Evolutionary conservation across 2,113 vertebrate species (phyloP), one percentile per base, ranked within the genome.

Genomic region (Perognathus longimembris): DNA sequence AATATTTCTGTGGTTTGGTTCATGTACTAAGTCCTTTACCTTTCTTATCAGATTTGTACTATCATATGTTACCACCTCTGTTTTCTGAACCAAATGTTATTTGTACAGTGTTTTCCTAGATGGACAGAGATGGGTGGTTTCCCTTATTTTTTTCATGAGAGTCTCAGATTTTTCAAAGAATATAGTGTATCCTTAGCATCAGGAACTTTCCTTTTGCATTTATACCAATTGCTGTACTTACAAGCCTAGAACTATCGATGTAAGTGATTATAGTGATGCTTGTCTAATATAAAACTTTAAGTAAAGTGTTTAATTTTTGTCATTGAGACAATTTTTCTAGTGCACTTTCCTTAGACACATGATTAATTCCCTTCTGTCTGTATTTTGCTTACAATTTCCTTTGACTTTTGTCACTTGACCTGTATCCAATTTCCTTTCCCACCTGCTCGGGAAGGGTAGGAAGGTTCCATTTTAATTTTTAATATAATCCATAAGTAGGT

Each of bases 401-500:
- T 50, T 83, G 18, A 5, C 40, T 32, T 45, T 38, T 6, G 1
- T 88, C 54, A n/a, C 66, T 78, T 85, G 59, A 78, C 66, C 15
- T 85, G 59, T 91, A 81, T 70, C 66, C 88, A 22, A 73, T 69
- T 73, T 54, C 42, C 67, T 86, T 91, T 78, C 9, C 30, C 1
- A 2, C 42, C 12, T 8, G 70, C 82, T 11, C 71, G 81, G 85
- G 80, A 88, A 95, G 36, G 59, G 36, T 50, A 36, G 9, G 11
- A 54, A 32, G 2, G 50, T 34, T 88, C 88, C 21, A 34, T 77
- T 89, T 96, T 59, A 91, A 95, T 86, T 76, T 92, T 92, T 95
- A 94, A 95, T 94, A 54, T 15, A 88, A 82, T 94, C 88, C 86
- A 69, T 95, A 77, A 64, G 20, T 69, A 77, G 21, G 34, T 42